These are phyloP conservation scores for Parnassius smintheus DNA, from an alignment of 2,888 invertebrate genomes.

Conservation along the genomic window DNA sequence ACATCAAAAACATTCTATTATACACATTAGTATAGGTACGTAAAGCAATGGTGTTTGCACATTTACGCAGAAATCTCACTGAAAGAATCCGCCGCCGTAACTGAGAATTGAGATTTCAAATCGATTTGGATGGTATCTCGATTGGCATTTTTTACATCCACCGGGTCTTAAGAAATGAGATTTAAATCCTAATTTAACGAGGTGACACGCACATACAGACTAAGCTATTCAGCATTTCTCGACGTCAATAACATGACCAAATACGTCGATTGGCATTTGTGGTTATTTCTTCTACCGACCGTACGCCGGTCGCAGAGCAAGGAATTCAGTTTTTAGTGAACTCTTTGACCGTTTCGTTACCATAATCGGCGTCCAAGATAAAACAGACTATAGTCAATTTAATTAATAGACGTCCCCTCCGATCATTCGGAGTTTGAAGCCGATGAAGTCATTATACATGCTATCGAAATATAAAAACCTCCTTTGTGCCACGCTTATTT, in stretches of 20 bases:
- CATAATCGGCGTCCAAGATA: constrained; percentile 56
- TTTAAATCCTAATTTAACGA: constrained; percentile 56
- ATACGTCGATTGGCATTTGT: constrained; percentile 49
- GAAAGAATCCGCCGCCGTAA: constrained; percentile 37
- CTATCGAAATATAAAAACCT: constrained; percentile 54
- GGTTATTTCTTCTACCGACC: constrained; percentile 54
- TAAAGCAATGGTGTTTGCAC: constrained; percentile 17
- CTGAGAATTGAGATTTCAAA: constrained; percentile 35
- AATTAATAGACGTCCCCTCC: constrained; percentile 61
- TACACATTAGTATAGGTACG: neutral
- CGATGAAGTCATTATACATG: constrained; percentile 68
- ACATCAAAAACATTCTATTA: neutral
- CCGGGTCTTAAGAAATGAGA: constrained; percentile 40
- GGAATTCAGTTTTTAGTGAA: constrained; percentile 65
- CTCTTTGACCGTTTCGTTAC: constrained; percentile 49
- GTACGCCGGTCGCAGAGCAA: constrained; percentile 44
- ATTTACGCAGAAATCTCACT: constrained; percentile 26
- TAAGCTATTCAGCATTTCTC: constrained; percentile 52
- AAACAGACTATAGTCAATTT: constrained; percentile 53
- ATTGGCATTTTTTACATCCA: constrained; percentile 46
- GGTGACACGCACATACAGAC: constrained; percentile 51
- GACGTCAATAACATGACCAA: constrained; percentile 49
- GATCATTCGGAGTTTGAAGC: constrained; percentile 39
- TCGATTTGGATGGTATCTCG: constrained; percentile 32
- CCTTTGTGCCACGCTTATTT: constrained; percentile 32